These are phyloP conservation scores for Apteryx mantelli DNA, from an alignment of 2,113 vertebrate genomes.

Conservation along the genomic window DNA sequence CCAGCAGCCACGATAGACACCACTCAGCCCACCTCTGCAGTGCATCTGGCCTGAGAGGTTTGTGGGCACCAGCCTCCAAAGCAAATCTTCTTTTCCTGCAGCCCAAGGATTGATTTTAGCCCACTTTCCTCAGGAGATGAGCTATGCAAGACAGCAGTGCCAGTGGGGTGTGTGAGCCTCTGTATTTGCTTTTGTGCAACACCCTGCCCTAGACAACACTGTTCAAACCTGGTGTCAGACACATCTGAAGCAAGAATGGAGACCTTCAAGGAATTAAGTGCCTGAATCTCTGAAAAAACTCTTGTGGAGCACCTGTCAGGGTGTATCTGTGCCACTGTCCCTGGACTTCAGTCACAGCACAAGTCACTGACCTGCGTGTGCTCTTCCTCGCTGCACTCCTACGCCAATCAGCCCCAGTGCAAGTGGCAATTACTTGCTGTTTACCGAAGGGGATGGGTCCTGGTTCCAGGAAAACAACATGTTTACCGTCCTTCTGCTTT, in stretches of 20 bases:
- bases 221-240: not conserved
- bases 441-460: not conserved
- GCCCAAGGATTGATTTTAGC: not conserved
- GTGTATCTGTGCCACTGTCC: not conserved
- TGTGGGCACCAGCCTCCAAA: not conserved
- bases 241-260: not conserved
- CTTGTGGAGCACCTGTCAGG: fast-evolving
- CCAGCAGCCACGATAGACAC: not conserved
- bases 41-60: not conserved
- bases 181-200: not conserved
- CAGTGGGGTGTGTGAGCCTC: fast-evolving
- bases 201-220: not conserved
- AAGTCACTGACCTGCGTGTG: fast-evolving
- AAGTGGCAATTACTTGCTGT: fast-evolving
- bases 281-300: not conserved
- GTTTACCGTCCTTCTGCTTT: not conserved
- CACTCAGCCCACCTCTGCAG: not conserved
- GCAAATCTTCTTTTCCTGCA: not conserved
- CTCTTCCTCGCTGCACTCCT: not conserved
- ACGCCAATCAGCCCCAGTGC: not conserved
- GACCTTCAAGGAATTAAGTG: not conserved
- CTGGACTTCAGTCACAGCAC: not conserved
- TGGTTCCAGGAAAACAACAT: not conserved
- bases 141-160: fast-evolving
- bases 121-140: not conserved